Evolutionary conservation across 92 coral and sea anemone genomes (phyloP), one percentile per base, ranked within the genome.

Genomic region (Anthopleura xanthogrammica): DNA sequence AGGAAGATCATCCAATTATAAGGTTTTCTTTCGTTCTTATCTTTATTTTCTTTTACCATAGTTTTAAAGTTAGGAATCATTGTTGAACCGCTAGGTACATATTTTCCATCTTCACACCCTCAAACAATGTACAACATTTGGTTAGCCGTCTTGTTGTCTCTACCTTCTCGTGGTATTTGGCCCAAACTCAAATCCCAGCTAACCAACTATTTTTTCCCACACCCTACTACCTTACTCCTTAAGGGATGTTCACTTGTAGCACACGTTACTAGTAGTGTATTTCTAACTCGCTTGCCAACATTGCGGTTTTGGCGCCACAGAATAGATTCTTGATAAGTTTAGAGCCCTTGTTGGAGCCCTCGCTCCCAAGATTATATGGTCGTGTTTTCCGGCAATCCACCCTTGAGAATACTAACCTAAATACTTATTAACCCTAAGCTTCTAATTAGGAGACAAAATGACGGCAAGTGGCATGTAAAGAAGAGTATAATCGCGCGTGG

Each of bases 251-350:
- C 16, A 54, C 58, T 54, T 54, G 58, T 54, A 54, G 58, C 3
- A 54, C 1, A 29, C 58, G 10, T 54, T 54, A 54, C 24, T 20
- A 62, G 70, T 62, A 8, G 29, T 36, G 74, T 68, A 23, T 16
- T 29, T 12, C 74, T n/a, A 68, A 68, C 41, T 19, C 70, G 13
- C 74, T 36, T 68, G 74, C 36, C 74, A 68, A 68, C 74, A 12
- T 12, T 68, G 41, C 13, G 74, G 74, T 68, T 68, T 23, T 68
- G 74, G 42, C 74, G 74, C 74, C 74, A 68, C 16, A 23, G 74
- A 23, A 24, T 2, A 9, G 74, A 68, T 68, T 68, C 74, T 68
- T 68, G 43, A 68, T 68, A 24, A 23, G 12, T 68, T 68, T 68
- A 16, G 42, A 68, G 43, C 42, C 74, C 5, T 68, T 3, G 40